phyloP scores from a whole-genome alignment of 2,888 invertebrate species.

The Nesidiocoris tenuis region DNA sequence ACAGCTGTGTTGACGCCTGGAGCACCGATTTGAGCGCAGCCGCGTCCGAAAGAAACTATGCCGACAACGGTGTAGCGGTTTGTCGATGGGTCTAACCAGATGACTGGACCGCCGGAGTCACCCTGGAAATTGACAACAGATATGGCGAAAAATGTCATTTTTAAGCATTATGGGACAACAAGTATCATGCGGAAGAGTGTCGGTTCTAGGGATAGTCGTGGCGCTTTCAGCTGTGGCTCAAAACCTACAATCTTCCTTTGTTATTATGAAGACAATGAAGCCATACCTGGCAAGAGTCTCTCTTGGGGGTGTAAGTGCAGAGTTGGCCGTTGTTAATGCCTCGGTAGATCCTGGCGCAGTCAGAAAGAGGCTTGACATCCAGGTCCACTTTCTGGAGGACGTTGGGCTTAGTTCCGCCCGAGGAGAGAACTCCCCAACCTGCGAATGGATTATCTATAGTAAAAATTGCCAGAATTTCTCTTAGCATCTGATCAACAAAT shows the following conservation, averaged over 20 bases:
- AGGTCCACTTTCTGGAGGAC: constrained; percentile 59
- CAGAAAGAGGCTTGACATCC: constrained; percentile 56
- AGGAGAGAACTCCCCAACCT: constrained; percentile 65
- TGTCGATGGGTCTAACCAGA: constrained; percentile 58
- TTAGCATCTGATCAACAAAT: too few species aligned
- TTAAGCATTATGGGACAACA: too few species aligned
- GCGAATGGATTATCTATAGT: too few species aligned
- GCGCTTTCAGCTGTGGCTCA: too few species aligned
- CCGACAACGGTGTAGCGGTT: constrained; percentile 54
- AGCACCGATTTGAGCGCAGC: constrained; percentile 43
- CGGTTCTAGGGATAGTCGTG: too few species aligned
- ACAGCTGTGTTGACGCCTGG: constrained; percentile 48
- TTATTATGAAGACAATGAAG: background rate
- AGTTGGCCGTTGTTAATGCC: constrained; percentile 52
- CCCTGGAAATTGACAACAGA: constrained; percentile 51
- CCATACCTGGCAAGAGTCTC: constrained; percentile 63
- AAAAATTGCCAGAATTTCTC: too few species aligned
- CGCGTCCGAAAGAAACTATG: constrained; percentile 48
- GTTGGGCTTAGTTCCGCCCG: constrained; percentile 59
- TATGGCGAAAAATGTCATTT: too few species aligned
- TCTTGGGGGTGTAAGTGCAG: constrained; percentile 59
- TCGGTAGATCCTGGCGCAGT: constrained; percentile 55
- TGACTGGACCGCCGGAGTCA: constrained; percentile 63
- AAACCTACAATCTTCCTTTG: background rate
- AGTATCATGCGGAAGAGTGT: too few species aligned